Base-by-base conservation (phyloP, 2,797 vertebrate genomes). In the Oryzias sinensis region DNA sequence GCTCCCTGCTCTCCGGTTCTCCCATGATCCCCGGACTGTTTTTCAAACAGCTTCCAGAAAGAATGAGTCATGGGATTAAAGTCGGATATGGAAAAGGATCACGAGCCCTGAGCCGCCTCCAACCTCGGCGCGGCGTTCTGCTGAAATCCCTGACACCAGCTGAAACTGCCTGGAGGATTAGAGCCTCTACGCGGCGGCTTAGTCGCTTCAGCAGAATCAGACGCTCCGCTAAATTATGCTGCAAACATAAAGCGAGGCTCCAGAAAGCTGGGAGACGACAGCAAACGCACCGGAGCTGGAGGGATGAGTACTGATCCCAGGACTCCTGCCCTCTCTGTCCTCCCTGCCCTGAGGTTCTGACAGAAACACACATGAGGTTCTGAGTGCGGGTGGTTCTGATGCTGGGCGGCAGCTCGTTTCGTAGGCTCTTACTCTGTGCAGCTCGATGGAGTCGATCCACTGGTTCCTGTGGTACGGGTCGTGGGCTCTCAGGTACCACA, bases 401-500 rank as follows among this genome's bases (percentile, higher is more conserved):
- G 22, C 14, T 52, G 53, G 59, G 20, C 53, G 42, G 63, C 22
- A 24, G 18, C 50, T 15, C 43, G 4, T 58, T 48, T 33, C 24
- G 22, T 25, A 16, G 14, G 6, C 17, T 56, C 88, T 81, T 83
- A 97, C 96, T 91, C 94, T 93, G 87, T 97, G 95, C 65, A 95
- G 92, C 65, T 97, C 95, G 27, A 98, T 93, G 56, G 94, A 92
- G 67, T 97, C 95, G 55, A 97, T 92, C 96, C 96, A 98, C 20
- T 93, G 91, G 2, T 94, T 93, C 62, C 96, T 91, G 79, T 95
- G 96, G 75, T 96, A 92, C 0, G 93, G 92, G 77, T 97, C 95
- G 61, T 95, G 93, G 53, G 95, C 94, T 59, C 96, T 91, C n/a
- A 98, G 90, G 79, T 98, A 97, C 96, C 96, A 98, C 73, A 97